Conservation (phyloP, 2,113 vertebrate species). For the Lichenostomus cassidix region DNA sequence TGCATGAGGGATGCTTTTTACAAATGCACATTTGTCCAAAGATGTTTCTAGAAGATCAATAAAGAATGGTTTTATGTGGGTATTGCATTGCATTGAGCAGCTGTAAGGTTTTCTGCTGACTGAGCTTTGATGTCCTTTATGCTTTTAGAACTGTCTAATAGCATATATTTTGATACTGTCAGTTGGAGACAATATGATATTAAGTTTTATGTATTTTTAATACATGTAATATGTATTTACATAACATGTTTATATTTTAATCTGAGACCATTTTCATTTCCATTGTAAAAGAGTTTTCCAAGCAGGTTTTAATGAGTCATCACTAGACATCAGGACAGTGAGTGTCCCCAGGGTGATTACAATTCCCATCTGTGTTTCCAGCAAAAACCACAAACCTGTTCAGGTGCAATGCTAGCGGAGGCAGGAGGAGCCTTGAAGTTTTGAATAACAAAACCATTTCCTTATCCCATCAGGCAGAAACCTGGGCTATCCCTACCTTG, state of each 20-base stretch:
- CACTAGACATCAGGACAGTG: not conserved
- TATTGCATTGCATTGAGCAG: not conserved
- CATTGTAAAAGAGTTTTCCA: not conserved
- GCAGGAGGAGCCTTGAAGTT: not conserved
- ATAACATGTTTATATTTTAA: not conserved
- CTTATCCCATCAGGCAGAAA: not conserved
- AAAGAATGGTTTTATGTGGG: not conserved
- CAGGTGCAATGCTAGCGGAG: not conserved
- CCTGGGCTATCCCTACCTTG: not conserved
- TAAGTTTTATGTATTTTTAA: not conserved
- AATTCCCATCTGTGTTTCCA: not conserved
- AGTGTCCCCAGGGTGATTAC: not conserved
- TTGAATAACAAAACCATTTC: not conserved
- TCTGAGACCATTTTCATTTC: not conserved
- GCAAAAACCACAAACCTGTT: not conserved
- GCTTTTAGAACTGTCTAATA: not conserved
- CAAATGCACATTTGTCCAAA: not conserved
- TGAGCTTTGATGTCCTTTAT: not conserved
- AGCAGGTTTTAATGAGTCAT: not conserved
- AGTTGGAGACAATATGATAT: not conserved
- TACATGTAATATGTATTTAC: not conserved
- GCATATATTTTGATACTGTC: not conserved
- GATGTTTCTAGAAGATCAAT: not conserved
- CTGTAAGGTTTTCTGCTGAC: not conserved
- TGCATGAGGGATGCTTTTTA: not conserved